Conservation (phyloP, 2,888 invertebrate genomes). For the Pheosia tremula region DNA sequence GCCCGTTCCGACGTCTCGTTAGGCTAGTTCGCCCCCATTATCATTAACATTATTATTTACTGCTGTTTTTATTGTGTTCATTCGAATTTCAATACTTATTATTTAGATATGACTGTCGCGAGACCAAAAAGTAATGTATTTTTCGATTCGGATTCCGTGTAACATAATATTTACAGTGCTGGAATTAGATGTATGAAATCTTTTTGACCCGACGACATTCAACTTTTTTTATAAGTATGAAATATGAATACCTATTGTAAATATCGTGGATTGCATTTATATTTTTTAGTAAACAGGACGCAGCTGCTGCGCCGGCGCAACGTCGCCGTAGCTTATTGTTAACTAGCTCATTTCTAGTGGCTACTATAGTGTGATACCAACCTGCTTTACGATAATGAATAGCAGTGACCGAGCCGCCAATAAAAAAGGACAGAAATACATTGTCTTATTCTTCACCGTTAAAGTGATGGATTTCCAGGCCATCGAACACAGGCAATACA, state of each 20-base stretch:
- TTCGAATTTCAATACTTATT: slow-evolving; percentile 8
- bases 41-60: slow-evolving; percentile 30
- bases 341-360: no score
- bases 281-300: no score
- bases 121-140: neutral
- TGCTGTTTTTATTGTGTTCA: slow-evolving; percentile 32
- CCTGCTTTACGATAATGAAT: no score
- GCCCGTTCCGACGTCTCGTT: slow-evolving; percentile 24
- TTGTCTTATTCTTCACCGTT: neutral
- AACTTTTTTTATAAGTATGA: no score
- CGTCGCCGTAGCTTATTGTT: no score
- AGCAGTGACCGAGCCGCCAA: no score
- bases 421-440: neutral
- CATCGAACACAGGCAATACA: slow-evolving; percentile 2
- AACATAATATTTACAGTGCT: neutral
- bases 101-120: neutral
- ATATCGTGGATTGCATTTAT: no score
- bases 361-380: no score
- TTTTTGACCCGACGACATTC: neutral
- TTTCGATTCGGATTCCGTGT: neutral
- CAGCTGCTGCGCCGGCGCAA: no score
- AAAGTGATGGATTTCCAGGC: neutral
- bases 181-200: neutral
- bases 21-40: slow-evolving; percentile 29
- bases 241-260: no score